Evolutionary conservation across 1,140 invertebrate genomes (phyloP), one percentile per base, ranked within the genome.

Genomic region (Psilanteris sp.): DNA sequence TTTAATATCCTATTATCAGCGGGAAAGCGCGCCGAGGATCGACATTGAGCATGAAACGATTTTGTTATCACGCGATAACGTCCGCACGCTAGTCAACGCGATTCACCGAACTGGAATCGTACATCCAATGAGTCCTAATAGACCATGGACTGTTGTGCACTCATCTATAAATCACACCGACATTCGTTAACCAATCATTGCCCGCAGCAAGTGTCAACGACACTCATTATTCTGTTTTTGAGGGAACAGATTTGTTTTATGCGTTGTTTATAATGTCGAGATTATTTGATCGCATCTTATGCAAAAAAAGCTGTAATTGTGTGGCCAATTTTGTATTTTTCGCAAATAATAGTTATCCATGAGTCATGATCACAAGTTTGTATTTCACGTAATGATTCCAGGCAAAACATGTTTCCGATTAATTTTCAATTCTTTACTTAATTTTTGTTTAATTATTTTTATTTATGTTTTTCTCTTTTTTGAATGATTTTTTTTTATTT

Each of bases 181-280:
- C 70, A 77, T 80, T 82, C 79, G 76, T 85, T 80, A 77, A 80
- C 61, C 67, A 80, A 79, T 84, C 68, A 67, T 79, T 73, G 16
- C 18, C 36, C 54, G 39, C 54, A 78, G 64, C 73, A 75, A 72
- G 67, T 72, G 57, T 70, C 55, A 70, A 41, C 71, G 72, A 77
- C 54, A 70, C 76, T 75, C 48, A 62, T 75, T 61, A 74, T 59
- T 61, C 44, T 46, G 32, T 66, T 43, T 52, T 66, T 16, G 43
- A 13, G 34, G 9, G 4, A 48, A 46, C 31, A 11, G 14, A 39
- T 54, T 31, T 46, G 50, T 55, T 55, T 61, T 20, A 36, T 31
- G 13, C 29, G 16, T 7, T 10, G 15, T 8, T 31, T n/a, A 44
- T 57, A 24, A 57, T 34, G 7, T 34, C 9, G 13, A 15, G 29